phyloP scores from a whole-genome alignment of 2,113 vertebrate species.

The Brachionichthys hirsutus region DNA sequence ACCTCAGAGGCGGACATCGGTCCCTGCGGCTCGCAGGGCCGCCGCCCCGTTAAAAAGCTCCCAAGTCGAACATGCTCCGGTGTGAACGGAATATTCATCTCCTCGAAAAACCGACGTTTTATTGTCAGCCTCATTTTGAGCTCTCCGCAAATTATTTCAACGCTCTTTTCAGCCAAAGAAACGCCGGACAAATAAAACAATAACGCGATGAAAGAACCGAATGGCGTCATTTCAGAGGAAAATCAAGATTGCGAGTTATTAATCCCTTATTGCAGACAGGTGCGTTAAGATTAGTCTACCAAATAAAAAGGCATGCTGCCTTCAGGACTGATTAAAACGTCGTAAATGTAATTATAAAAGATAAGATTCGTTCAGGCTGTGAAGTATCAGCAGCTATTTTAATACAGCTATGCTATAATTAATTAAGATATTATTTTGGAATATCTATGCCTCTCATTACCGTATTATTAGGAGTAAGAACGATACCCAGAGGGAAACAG shows the following conservation, averaged over 20 bases:
- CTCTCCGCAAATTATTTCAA: slow-evolving; percentile 43
- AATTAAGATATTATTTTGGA: not conserved
- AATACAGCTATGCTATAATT: no score
- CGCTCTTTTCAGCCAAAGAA: accelerated
- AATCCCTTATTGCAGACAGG: not conserved
- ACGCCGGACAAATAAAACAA: not conserved
- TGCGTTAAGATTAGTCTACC: not conserved
- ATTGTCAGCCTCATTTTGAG: slow-evolving; percentile 23
- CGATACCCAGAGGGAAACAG: not conserved
- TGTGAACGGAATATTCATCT: slow-evolving; percentile 32
- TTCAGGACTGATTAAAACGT: slow-evolving; percentile 3
- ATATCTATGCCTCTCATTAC: no score
- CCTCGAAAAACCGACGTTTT: slow-evolving; percentile 33
- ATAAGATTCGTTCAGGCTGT: no score
- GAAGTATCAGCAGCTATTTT: no score
- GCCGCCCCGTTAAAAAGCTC: not conserved
- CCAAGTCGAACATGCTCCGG: slow-evolving; percentile 36
- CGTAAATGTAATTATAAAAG: no score
- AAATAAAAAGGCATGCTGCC: not conserved
- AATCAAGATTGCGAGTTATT: not conserved
- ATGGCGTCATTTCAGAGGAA: not conserved
- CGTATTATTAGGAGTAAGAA: not conserved
- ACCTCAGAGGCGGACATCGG: slow-evolving; percentile 2
- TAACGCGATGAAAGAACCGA: not conserved
- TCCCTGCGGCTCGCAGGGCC: slow-evolving; percentile 3